Evolutionary conservation across 1,140 invertebrate genomes (phyloP).

Genomic region (Atta texana): DNA sequence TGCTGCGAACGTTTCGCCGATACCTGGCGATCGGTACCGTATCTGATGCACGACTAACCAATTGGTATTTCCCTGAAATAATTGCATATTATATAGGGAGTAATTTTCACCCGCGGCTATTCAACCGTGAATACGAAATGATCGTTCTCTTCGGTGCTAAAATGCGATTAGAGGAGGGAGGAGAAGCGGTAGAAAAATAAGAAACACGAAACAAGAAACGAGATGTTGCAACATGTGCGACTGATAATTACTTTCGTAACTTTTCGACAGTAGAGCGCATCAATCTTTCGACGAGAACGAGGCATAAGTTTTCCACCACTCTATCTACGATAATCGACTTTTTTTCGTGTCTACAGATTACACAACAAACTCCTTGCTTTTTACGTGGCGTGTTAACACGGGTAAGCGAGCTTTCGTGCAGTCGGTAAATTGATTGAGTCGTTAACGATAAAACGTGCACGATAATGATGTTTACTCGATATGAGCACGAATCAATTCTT

Average conservation of each 20-base stretch:
- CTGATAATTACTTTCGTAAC: slow-evolving; percentile 66
- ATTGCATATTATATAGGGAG: slow-evolving; percentile 70
- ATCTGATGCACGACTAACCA: slow-evolving; percentile 75
- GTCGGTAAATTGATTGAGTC: slow-evolving; percentile 40
- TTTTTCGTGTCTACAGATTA: slow-evolving; percentile 50
- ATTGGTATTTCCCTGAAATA: slow-evolving; percentile 75
- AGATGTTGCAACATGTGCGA: slow-evolving; percentile 68
- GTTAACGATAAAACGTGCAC: slow-evolving; percentile 34
- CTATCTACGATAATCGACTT: slow-evolving; percentile 20
- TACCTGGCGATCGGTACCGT: slow-evolving; percentile 49
- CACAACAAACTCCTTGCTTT: slow-evolving; percentile 17
- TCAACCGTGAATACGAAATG: slow-evolving; percentile 73
- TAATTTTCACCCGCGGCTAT: slow-evolving; percentile 72
- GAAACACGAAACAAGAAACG: slow-evolving; percentile 59
- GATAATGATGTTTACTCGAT: slow-evolving; percentile 40
- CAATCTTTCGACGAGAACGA: slow-evolving; percentile 58
- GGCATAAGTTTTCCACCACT: slow-evolving; percentile 42
- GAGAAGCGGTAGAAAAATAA: slow-evolving; percentile 2
- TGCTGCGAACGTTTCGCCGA: slow-evolving; percentile 48
- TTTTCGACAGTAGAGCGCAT: slow-evolving; percentile 37
- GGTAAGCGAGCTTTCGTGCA: slow-evolving; percentile 22
- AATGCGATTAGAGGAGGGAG: slow-evolving; percentile 52
- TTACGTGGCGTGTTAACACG: slow-evolving; percentile 1
- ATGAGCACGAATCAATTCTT: background rate
- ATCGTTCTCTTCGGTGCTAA: slow-evolving; percentile 63